Evolutionary conservation across 2,113 vertebrate species (phyloP), one percentile per base, ranked within the genome.

Genomic region (Chrysochloris asiatica): DNA sequence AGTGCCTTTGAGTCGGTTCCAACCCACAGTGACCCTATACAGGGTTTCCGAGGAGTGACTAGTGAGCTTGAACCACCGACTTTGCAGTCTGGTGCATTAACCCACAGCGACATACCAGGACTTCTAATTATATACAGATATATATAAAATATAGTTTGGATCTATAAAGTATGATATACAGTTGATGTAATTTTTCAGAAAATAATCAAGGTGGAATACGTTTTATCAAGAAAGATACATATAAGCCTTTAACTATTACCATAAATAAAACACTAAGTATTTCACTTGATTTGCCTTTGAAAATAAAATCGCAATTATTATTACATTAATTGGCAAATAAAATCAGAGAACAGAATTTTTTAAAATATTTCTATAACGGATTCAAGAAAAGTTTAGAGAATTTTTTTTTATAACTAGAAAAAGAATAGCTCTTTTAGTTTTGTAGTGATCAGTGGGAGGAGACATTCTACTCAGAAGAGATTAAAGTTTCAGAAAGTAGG

Each of bases 231-330:
- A 91, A 41, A 2, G 56, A 61, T 21, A 61, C 26, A 95, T 90
- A 91, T 10, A 84, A 82, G 26, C 21, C 12, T 33, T 65, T 36
- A 10, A 48, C 24, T 36, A 24, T 72, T 52, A 54, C 14, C 45
- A 67, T 45, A 91, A 90, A n/a, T 54, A 89, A 89, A 88, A 86
- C 41, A 92, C 22, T 89, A 86, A 90, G 11, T 30, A 83, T 19
- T 84, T 82, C 12, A 33, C 30, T 59, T 88, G 26, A 52, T 72
- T 80, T 92, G 28, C 21, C 83, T 89, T 75, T 90, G 50, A 80
- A 92, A 89, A 83, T 52, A 84, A 63, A 84, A n/a, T 19, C 17
- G 47, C 19, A 88, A 85, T 86, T 80, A 77, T 93, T 92, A 91
- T 94, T 92, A 82, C 33, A 65, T 36, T 67, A 85, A 72, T 6